Evolutionary conservation across 2,888 invertebrate species (phyloP).

Genomic region (Temnothorax unifasciatus): DNA sequence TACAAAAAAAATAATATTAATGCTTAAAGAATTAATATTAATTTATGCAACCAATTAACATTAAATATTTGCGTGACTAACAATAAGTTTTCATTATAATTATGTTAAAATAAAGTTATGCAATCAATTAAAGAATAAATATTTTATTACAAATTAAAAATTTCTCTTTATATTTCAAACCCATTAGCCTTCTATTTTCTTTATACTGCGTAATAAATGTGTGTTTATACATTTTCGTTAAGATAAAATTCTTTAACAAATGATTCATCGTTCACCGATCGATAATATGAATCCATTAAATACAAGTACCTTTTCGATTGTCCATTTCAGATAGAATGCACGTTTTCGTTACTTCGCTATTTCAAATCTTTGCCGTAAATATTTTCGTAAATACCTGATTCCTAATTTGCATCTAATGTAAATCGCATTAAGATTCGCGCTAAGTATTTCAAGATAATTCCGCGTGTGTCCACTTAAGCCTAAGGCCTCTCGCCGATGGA

Average conservation of each 20-base stretch:
- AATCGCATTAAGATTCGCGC: not conserved
- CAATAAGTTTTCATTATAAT: not conserved
- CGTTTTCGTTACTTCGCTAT: not conserved
- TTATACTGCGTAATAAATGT: not conserved
- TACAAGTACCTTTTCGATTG: not conserved
- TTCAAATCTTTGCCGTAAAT: not conserved
- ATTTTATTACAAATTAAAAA: not conserved
- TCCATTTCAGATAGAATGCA: not conserved
- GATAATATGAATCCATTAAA: not conserved
- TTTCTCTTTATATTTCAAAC: not conserved
- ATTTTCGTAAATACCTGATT: not conserved
- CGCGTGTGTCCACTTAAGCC: not conserved
- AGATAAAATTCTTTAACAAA: not conserved
- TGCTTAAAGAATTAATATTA: not conserved
- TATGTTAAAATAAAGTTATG: not conserved
- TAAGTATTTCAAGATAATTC: conserved; percentile 2
- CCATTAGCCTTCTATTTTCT: not conserved
- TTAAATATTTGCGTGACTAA: not conserved
- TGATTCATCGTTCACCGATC: not conserved
- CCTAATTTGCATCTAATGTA: conserved; percentile 20
- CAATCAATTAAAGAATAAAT: not conserved
- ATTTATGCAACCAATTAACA: not conserved
- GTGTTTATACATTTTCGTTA: not conserved
- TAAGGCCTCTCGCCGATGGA: not conserved
- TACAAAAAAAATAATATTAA: not conserved